Percentiles rank a stretch among this genome's conserved stretches.
phyloP scores from a whole-genome alignment of 2,113 vertebrate genomes.

The Polypterus bichir region DNA sequence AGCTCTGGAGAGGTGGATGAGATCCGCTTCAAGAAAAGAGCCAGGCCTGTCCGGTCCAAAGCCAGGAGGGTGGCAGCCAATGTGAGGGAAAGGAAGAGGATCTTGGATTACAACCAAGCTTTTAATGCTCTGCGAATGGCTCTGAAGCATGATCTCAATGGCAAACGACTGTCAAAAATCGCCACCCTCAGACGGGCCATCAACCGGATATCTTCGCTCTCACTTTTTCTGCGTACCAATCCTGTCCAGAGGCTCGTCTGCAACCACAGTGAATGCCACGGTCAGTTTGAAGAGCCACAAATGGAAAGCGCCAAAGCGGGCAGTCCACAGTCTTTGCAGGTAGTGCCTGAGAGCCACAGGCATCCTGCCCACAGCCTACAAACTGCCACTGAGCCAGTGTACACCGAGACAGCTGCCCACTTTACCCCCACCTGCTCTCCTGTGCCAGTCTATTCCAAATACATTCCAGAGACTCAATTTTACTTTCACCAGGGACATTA shows the following conservation, averaged over 20 bases:
- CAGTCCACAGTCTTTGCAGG: not conserved
- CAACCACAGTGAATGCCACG: constrained; percentile 55
- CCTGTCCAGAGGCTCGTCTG: constrained; percentile 35
- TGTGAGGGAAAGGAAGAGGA: constrained; percentile 82
- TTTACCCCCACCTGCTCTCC: constrained; percentile 13
- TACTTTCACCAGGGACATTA: constrained; percentile 13
- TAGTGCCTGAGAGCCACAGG: constrained; percentile 16
- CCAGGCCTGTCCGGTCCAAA: constrained; percentile 72
- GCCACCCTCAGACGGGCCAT: constrained; percentile 85
- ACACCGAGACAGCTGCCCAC: not conserved
- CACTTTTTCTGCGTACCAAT: constrained; percentile 55
- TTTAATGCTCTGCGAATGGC: constrained; percentile 80
- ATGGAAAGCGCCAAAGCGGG: not conserved
- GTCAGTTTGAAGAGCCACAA: not conserved
- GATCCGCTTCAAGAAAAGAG: constrained; percentile 50
- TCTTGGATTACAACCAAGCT: constrained; percentile 94
- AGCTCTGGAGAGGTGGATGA: constrained; percentile 29
- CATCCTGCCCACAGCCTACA: not conserved
- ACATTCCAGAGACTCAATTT: constrained; percentile 23
- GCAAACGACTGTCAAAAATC: constrained; percentile 91
- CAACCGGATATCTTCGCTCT: constrained; percentile 74
- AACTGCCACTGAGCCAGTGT: constrained; percentile 7
- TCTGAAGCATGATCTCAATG: constrained; percentile 74
- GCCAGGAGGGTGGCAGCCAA: constrained; percentile 84
- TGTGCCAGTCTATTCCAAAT: constrained; percentile 15